Percentiles rank a stretch among this genome's conserved stretches.
These are phyloP conservation scores for Pemphredon lugubris DNA, from an alignment of 2,888 invertebrate species.

Conservation along the genomic window DNA sequence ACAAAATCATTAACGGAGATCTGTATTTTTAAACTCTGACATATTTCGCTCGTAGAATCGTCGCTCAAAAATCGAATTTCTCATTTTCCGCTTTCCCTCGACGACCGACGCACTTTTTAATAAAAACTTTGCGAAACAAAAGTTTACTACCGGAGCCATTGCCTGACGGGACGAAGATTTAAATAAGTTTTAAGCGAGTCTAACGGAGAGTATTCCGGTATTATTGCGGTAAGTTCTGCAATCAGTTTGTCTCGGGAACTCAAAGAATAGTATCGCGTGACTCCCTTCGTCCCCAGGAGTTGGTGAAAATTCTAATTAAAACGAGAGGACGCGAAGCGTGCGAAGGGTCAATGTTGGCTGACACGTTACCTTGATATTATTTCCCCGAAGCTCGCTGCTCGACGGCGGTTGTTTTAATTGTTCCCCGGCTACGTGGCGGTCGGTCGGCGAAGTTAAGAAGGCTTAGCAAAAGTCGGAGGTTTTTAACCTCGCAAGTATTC, in stretches of 20 bases:
- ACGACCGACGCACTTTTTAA: not conserved
- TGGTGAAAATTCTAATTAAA: constrained; percentile 43
- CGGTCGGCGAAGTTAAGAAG: not conserved
- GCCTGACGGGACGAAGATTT: constrained; percentile 18
- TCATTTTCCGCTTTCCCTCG: not conserved
- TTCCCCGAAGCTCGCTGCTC: not conserved
- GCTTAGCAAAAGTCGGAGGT: not conserved
- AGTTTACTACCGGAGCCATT: constrained; percentile 15
- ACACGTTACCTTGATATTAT: not conserved
- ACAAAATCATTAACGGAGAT: no score
- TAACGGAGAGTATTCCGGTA: constrained; percentile 20
- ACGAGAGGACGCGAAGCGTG: constrained; percentile 10
- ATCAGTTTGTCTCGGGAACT: constrained; percentile 21
- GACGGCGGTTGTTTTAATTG: constrained; percentile 4
- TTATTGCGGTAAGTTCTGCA: constrained; percentile 29
- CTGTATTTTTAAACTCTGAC: not conserved
- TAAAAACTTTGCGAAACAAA: constrained; percentile 4
- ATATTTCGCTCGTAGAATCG: not conserved
- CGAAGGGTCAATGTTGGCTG: constrained; percentile 6
- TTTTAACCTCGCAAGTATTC: not conserved
- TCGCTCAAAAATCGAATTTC: not conserved
- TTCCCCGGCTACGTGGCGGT: not conserved
- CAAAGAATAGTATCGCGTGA: constrained; percentile 35
- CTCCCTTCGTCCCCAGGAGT: constrained; percentile 1
- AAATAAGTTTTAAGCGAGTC: constrained; percentile 38